These are phyloP conservation scores for Mya arenaria DNA, from an alignment of 1,140 invertebrate genomes.

Conservation along the genomic window DNA sequence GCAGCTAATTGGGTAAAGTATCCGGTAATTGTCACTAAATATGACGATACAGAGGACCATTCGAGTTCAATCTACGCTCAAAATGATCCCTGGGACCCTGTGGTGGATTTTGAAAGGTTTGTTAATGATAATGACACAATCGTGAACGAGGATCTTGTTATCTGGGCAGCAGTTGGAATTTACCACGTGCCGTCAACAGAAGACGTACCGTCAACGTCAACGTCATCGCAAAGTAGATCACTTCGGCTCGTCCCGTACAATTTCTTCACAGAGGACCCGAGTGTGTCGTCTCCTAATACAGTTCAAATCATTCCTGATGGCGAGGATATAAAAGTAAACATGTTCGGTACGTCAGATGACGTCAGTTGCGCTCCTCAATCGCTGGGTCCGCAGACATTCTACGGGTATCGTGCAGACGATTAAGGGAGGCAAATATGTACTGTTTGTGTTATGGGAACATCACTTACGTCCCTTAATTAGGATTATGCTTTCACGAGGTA, in stretches of 20 bases:
- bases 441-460: too few species aligned
- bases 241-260: conserved; percentile 75
- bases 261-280: conserved; percentile 76
- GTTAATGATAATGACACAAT: conserved; percentile 75
- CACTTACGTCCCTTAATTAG: too few species aligned
- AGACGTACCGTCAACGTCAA: conserved; percentile 75
- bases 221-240: conserved; percentile 62
- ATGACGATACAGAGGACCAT: conserved; percentile 74
- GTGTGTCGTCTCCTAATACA: conserved; percentile 68
- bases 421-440: too few species aligned
- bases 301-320: conserved; percentile 55
- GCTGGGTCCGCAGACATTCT: conserved; percentile 49
- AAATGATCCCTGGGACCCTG: conserved; percentile 75
- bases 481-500: too few species aligned
- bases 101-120: conserved; percentile 75
- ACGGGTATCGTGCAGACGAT: conserved; percentile 54
- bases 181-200: conserved; percentile 75
- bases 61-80: conserved; percentile 76
- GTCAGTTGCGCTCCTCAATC: conserved; percentile 56
- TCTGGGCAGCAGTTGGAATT: conserved; percentile 75
- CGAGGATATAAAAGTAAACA: conserved; percentile 66
- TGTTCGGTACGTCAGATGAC: conserved; percentile 89
- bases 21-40: conserved; percentile 75
- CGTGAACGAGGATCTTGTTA: conserved; percentile 75
- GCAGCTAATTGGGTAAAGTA: conserved; percentile 73